These are phyloP conservation scores for Cephus rjabovi DNA, from an alignment of 2,888 invertebrate genomes.

Conservation along the genomic window DNA sequence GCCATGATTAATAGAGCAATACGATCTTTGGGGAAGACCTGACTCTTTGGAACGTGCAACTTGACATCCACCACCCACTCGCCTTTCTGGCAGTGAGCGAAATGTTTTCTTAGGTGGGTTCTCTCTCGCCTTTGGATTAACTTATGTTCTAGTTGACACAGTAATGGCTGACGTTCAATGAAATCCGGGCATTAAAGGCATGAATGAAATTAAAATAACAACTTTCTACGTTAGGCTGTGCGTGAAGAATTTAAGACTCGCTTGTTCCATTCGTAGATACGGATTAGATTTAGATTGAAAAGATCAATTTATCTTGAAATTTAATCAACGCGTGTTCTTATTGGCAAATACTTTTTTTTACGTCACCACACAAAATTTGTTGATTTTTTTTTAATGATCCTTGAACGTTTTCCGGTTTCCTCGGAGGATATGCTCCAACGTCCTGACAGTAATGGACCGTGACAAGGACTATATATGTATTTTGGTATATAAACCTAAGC, in stretches of 20 bases:
- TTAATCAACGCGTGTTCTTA: neutral
- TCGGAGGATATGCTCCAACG: neutral
- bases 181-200: constrained; percentile 4
- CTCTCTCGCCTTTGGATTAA: constrained; percentile 29
- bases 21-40: constrained; percentile 19
- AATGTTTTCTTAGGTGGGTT: constrained; percentile 46
- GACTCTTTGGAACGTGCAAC: constrained; percentile 17
- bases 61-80: constrained; percentile 9
- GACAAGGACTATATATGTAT: neutral
- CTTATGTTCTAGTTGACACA: constrained; percentile 37
- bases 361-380: neutral
- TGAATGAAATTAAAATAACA: neutral
- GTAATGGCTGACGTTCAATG: constrained; percentile 28
- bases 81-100: constrained; percentile 18
- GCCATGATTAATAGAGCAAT: constrained; percentile 39
- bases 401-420: neutral
- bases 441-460: neutral
- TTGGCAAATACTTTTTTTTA: neutral
- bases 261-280: neutral
- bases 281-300: neutral
- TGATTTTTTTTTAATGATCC: neutral
- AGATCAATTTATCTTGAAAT: neutral
- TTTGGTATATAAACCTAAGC: neutral
- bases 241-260: neutral
- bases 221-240: neutral